Conservation (phyloP, 92 coral and sea anemone species). For the Zoanthus sansibaricus region DNA sequence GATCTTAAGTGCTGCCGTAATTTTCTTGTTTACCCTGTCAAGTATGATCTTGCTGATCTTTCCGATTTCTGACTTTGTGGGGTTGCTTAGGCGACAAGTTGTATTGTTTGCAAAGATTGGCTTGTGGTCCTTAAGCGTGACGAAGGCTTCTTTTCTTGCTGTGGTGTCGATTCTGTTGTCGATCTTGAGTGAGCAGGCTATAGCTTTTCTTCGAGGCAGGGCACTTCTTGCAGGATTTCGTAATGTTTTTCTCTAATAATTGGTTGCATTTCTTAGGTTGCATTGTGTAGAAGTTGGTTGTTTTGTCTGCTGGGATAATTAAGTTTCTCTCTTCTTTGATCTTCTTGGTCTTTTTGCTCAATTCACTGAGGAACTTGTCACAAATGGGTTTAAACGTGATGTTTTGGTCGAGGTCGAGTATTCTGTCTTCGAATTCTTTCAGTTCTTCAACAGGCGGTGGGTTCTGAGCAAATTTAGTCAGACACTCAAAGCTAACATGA, state of each 20-base stretch:
- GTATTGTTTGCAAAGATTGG: background rate
- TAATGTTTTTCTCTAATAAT: conserved; percentile 9
- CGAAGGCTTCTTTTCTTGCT: conserved; percentile 11
- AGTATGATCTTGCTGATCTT: conserved; percentile 32
- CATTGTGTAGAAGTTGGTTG: conserved; percentile 15
- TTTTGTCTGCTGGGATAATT: background rate
- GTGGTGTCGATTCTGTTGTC: conserved; percentile 3
- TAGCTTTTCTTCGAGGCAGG: background rate
- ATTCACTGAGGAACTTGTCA: background rate
- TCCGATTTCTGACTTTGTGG: conserved; percentile 42
- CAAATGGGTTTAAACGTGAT: background rate
- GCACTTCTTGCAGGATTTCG: background rate
- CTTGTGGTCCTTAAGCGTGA: conserved; percentile 13
- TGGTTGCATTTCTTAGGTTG: background rate
- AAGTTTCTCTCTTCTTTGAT: background rate
- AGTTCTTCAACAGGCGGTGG: too few species aligned
- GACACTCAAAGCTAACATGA: too few species aligned
- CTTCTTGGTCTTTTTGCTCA: background rate
- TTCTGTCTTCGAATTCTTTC: background rate
- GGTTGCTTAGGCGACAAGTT: conserved; percentile 19
- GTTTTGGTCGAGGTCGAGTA: background rate
- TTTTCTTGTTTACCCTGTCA: conserved; percentile 30
- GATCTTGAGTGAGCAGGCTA: background rate
- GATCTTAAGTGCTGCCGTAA: conserved; percentile 18
- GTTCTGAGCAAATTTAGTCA: too few species aligned